Base-by-base conservation (phyloP, 2,113 vertebrate species). In the Apodemus speciosus region DNA sequence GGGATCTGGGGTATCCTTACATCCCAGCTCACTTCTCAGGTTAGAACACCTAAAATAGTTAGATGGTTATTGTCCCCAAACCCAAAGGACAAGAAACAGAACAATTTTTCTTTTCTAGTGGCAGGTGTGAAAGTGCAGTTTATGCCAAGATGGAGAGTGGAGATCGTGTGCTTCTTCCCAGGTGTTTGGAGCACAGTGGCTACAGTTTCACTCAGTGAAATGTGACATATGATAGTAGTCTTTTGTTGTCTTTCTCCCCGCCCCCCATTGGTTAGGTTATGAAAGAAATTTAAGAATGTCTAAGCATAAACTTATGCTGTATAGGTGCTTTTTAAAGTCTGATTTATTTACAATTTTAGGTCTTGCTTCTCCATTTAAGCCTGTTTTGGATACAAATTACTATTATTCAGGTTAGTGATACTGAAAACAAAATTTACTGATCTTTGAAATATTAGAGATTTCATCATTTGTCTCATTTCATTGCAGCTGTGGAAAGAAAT, bases 351-450 rank as follows among this genome's bases (percentile, higher is more conserved):
- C 96, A 46, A 72, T 96, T 97, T 95, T 95, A 99, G 99, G 99
- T 86, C 99, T 99, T 81, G 99, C 99, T 93, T 99, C 99, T 89
- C 99, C 99, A 73, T 99, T 99, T 98, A 99, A 99, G 95, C 99
- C 99, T 69, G 99, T 98, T 72, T 98, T 99, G 98, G 99, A 99
- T 97, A 98, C 98, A 94, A 99, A 98, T 97, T 99, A 99, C 95
- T 99, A 99, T 96, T 99, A 99, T 94, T 99, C 99, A 98, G 99
- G 99, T 99, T 56, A 98, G 98, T 98, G 83, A 88, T 89, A 83
- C 89, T 83, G 58, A 40, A 96, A 88, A 76, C 51, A 95, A 32
- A 43, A 3, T 95, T 40, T 95, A 96, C 51, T 96, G 60, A 81
- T 71, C 46, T 4, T 68, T 95, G 23, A 60, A 46, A 38, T 51